Conservation (phyloP, 2,888 invertebrate genomes). For the Elmis aenea region DNA sequence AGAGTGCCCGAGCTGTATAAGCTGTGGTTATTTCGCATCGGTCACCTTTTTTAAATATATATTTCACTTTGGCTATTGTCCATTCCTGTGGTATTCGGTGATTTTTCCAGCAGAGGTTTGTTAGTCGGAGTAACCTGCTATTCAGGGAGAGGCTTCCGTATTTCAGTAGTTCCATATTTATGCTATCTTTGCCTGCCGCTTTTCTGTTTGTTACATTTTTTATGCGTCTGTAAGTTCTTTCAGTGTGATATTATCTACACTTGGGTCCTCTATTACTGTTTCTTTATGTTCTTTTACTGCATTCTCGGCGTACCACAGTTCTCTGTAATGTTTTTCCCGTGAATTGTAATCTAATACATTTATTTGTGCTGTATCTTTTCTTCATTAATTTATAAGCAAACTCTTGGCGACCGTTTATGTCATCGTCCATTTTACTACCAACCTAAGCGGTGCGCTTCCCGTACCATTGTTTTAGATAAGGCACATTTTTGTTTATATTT, state of each 20-base stretch:
- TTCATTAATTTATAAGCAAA: conserved; percentile 2
- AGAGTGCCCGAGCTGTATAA: no score
- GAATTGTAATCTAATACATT: conserved; percentile 1
- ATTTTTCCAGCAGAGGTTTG: conserved; percentile 3
- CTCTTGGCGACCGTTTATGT: no score
- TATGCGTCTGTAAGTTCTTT: conserved; percentile 1
- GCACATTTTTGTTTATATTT: no score
- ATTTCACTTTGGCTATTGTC: conserved; percentile 1
- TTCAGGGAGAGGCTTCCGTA: background rate
- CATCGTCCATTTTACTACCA: no score
- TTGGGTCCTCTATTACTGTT: background rate
- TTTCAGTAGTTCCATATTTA: conserved; percentile 5
- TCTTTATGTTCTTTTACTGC: background rate
- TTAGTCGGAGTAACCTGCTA: background rate
- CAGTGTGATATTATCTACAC: conserved; percentile 2
- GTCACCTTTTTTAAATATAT: background rate
- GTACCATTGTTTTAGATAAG: no score
- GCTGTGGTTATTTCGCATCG: conserved; percentile 1
- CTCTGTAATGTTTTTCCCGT: conserved; percentile 2
- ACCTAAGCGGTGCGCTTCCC: no score
- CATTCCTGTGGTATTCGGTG: conserved; percentile 1
- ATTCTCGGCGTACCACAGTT: conserved; percentile 4
- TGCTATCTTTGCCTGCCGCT: background rate
- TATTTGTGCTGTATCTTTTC: background rate
- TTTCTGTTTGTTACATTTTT: background rate